These are phyloP conservation scores for Cyclophora albipunctata DNA, from an alignment of 2,888 invertebrate species.

Conservation along the genomic window DNA sequence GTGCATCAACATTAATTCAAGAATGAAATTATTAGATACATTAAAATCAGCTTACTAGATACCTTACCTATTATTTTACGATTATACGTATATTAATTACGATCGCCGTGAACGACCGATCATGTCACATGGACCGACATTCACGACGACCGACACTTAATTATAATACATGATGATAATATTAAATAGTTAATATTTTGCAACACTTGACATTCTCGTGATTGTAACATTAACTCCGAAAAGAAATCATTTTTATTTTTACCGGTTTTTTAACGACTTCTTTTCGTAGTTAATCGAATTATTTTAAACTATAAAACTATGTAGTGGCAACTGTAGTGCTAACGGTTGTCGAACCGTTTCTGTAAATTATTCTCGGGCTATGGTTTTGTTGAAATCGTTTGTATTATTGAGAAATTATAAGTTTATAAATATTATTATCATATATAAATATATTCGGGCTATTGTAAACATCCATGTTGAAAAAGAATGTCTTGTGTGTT, in stretches of 20 bases:
- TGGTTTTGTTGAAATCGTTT: conserved; percentile 45
- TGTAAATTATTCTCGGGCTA: conserved; percentile 62
- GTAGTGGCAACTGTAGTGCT: conserved; percentile 58
- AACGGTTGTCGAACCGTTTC: conserved; percentile 39
- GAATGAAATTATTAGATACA: conserved; percentile 71
- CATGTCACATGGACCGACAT: conserved; percentile 20
- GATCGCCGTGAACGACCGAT: conserved; percentile 37
- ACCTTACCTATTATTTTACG: conserved; percentile 66
- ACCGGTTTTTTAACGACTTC: conserved; percentile 10
- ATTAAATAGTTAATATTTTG: conserved; percentile 72
- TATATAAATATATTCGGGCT: conserved; percentile 45
- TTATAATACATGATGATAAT: conserved; percentile 69
- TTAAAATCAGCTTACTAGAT: conserved; percentile 69
- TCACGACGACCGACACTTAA: conserved; percentile 51
- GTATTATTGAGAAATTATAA: conserved; percentile 40
- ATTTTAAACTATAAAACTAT: conserved; percentile 60
- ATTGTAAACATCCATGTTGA: conserved; percentile 51
- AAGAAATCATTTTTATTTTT: conserved; percentile 20
- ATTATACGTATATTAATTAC: conserved; percentile 45
- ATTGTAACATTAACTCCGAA: conserved; percentile 33
- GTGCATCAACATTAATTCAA: conserved; percentile 63
- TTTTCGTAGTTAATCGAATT: no score
- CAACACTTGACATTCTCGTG: conserved; percentile 71
- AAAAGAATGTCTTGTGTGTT: conserved; percentile 64
- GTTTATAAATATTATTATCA: conserved; percentile 36